Evolutionary conservation across 2,888 invertebrate genomes (phyloP).

Genomic region (Priocnemis perturbator): DNA sequence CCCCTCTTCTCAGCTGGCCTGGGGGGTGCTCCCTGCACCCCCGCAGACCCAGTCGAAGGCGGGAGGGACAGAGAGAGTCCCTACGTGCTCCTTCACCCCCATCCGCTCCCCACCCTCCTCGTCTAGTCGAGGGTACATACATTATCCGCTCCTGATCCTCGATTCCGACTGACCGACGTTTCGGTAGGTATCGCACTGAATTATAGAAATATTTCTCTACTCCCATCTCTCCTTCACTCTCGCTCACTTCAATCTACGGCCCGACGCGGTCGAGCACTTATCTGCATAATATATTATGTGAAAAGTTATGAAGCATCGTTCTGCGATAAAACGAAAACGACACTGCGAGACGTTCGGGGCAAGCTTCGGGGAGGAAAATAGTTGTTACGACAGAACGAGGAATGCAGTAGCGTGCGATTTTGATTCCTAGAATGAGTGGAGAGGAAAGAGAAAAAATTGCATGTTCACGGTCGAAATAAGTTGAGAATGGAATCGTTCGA

Average conservation of each 20-base stretch:
- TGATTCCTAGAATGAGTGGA: no score
- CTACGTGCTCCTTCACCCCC: conserved; percentile 40
- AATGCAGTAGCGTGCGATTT: no score
- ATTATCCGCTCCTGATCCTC: conserved; percentile 70
- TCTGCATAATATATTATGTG: conserved; percentile 14
- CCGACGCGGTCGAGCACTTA: background rate
- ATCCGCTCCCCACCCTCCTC: conserved; percentile 29
- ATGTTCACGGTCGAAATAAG: no score
- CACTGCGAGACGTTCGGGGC: no score
- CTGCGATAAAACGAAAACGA: no score
- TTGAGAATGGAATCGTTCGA: no score
- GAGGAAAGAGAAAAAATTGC: no score
- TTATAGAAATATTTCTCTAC: conserved; percentile 66
- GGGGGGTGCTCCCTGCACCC: conserved; percentile 41
- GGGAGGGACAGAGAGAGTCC: conserved; percentile 20
- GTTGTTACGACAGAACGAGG: no score
- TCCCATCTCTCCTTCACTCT: conserved; percentile 10
- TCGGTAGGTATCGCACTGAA: conserved; percentile 62
- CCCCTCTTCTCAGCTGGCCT: conserved; percentile 63
- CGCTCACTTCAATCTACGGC: background rate
- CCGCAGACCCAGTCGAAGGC: conserved; percentile 45
- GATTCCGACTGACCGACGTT: conserved; percentile 55
- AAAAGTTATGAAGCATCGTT: conserved; percentile 20
- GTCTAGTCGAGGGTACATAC: conserved; percentile 71
- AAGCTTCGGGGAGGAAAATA: no score